These are phyloP conservation scores for Molossus alvarezi DNA, from an alignment of 2,797 vertebrate genomes.

Conservation along the genomic window DNA sequence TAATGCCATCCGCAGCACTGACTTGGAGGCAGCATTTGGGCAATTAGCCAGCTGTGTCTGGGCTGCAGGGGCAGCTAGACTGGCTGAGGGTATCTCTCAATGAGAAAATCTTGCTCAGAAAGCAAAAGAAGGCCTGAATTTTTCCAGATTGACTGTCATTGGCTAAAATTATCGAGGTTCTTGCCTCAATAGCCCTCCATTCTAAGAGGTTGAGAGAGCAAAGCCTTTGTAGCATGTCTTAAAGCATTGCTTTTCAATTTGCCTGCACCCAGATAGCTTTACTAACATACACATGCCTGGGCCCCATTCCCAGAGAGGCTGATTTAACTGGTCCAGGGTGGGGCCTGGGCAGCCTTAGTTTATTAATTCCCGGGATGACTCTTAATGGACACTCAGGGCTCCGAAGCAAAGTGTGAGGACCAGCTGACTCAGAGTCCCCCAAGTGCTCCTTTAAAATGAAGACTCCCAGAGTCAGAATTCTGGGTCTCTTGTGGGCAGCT, in stretches of 20 bases:
- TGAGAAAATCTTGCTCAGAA: slow-evolving; percentile 34
- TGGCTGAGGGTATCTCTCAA: neutral
- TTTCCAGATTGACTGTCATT: slow-evolving; percentile 35
- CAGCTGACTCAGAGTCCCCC: neutral
- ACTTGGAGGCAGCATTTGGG: neutral
- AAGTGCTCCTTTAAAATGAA: slow-evolving; percentile 17
- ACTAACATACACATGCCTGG: neutral
- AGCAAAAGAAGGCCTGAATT: slow-evolving; percentile 18
- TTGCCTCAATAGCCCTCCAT: neutral
- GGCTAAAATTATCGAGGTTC: slow-evolving; percentile 55
- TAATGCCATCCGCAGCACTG: neutral
- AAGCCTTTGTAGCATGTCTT: slow-evolving; percentile 4
- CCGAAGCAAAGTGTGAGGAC: neutral
- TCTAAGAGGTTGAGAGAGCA: neutral
- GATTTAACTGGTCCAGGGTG: neutral
- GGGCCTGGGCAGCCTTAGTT: neutral
- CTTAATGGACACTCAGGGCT: neutral
- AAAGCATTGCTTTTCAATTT: neutral
- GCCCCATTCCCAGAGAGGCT: neutral
- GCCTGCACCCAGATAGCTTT: neutral
- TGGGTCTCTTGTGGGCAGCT: neutral
- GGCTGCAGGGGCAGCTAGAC: neutral
- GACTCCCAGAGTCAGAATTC: neutral
- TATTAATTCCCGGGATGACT: neutral
- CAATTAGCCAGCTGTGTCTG: neutral